Percentiles rank a stretch among this genome's conserved stretches.
These are phyloP conservation scores for Erynnis tages DNA, from an alignment of 2,888 invertebrate genomes.

Conservation along the genomic window DNA sequence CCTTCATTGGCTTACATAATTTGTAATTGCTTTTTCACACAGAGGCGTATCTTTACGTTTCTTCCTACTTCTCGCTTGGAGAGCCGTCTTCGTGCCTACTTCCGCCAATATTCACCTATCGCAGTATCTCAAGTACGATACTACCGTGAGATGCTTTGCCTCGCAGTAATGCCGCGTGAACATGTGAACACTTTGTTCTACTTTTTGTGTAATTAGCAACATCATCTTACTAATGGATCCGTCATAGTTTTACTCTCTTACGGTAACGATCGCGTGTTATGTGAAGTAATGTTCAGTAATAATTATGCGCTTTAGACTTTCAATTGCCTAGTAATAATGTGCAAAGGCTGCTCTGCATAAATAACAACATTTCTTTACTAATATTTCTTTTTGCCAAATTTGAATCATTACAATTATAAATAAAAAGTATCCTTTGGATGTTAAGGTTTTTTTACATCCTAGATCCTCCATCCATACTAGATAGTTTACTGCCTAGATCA, in stretches of 20 bases:
- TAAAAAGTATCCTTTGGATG: no score
- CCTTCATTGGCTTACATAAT: conserved; percentile 66
- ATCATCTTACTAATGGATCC: conserved; percentile 16
- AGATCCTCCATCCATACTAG: no score
- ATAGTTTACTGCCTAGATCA: no score
- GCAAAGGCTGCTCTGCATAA: background rate
- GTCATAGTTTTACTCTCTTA: conserved; percentile 4
- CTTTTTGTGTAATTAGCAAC: conserved; percentile 14
- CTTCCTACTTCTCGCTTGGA: conserved; percentile 63
- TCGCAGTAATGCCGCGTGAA: background rate
- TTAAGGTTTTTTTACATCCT: no score
- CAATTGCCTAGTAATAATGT: background rate
- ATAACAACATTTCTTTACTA: no score
- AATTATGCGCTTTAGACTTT: background rate
- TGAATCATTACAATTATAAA: no score
- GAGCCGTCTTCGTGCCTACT: conserved; percentile 38
- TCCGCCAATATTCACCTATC: conserved; percentile 42
- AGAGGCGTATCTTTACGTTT: conserved; percentile 54
- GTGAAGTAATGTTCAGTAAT: background rate
- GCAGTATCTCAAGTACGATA: conserved; percentile 2
- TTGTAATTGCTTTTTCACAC: conserved; percentile 70
- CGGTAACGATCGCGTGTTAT: conserved; percentile 12
- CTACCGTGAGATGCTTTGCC: conserved; percentile 11
- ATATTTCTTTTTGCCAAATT: no score
- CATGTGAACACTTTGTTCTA: conserved; percentile 14